Conservation (phyloP, 64 coral and sea anemone genomes). For the Anthopleura sola region DNA sequence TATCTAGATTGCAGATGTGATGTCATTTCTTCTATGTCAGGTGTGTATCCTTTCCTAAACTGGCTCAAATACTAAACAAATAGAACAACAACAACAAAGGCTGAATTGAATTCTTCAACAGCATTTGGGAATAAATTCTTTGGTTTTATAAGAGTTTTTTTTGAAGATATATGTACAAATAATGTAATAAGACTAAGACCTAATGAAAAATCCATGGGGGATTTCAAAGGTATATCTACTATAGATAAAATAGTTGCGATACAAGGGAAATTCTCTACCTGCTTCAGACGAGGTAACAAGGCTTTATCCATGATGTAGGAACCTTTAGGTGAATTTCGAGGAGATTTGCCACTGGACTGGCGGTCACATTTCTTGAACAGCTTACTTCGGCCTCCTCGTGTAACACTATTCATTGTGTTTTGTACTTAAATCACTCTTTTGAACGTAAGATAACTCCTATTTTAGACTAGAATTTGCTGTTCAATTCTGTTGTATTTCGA, state of each 20-base stretch:
- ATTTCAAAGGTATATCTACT: no score
- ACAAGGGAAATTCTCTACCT: neutral
- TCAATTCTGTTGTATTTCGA: neutral
- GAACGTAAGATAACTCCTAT: neutral
- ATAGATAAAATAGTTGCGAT: no score
- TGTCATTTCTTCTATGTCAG: constrained; percentile 80
- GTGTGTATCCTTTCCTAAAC: constrained; percentile 67
- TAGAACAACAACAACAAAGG: neutral
- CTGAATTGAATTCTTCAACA: neutral
- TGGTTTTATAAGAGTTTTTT: no score
- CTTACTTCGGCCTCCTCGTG: neutral
- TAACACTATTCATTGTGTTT: neutral
- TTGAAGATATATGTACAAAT: no score
- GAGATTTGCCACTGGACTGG: neutral
- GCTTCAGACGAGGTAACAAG: constrained; percentile 29
- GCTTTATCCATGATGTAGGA: constrained; percentile 45
- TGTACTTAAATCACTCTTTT: neutral
- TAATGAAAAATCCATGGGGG: no score
- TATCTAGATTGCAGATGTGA: constrained; percentile 72
- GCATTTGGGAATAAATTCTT: no score
- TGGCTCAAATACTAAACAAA: constrained; percentile 65
- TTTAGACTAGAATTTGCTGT: neutral
- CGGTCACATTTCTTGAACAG: neutral
- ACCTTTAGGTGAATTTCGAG: constrained; percentile 10
- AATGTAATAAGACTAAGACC: no score